Evolutionary conservation across 2,113 vertebrate species (phyloP).

Genomic region (Vanacampus margaritifer): DNA sequence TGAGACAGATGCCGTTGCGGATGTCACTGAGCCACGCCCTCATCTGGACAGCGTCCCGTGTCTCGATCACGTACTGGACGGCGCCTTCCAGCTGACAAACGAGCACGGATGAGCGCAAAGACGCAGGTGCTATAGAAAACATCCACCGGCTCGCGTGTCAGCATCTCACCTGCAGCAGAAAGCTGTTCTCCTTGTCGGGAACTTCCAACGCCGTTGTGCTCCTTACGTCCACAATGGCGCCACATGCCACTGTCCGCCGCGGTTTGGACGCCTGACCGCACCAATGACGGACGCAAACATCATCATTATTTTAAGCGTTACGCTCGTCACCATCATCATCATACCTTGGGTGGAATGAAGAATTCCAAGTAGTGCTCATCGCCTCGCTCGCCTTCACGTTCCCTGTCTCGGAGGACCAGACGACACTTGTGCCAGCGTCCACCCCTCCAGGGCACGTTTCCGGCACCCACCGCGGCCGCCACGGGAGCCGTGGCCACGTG

Average conservation of each 20-base stretch:
- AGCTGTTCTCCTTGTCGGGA: constrained; percentile 90
- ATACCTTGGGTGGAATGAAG: constrained; percentile 89
- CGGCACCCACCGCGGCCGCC: constrained; percentile 58
- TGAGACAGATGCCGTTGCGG: constrained; percentile 82
- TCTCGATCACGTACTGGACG: constrained; percentile 85
- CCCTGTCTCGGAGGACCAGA: constrained; percentile 78
- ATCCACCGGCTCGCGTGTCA: background rate
- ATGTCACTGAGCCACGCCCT: constrained; percentile 89
- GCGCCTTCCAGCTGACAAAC: constrained; percentile 75
- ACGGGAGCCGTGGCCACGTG: background rate
- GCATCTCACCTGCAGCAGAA: constrained; percentile 81
- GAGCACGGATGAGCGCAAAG: background rate
- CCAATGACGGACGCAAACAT: background rate
- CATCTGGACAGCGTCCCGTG: constrained; percentile 83
- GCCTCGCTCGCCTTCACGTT: constrained; percentile 71
- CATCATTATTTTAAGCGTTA: background rate
- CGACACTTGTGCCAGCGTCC: constrained; percentile 87
- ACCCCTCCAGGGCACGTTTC: constrained; percentile 64
- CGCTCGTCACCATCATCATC: background rate
- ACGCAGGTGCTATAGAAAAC: background rate
- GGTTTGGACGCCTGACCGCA: constrained; percentile 79
- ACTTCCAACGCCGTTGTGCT: constrained; percentile 87
- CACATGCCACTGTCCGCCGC: constrained; percentile 81
- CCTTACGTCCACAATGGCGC: constrained; percentile 80
- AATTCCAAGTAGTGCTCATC: constrained; percentile 86